Evolutionary conservation across 2,113 vertebrate species (phyloP), one percentile per base, ranked within the genome.

Genomic region (Clarias magur): DNA sequence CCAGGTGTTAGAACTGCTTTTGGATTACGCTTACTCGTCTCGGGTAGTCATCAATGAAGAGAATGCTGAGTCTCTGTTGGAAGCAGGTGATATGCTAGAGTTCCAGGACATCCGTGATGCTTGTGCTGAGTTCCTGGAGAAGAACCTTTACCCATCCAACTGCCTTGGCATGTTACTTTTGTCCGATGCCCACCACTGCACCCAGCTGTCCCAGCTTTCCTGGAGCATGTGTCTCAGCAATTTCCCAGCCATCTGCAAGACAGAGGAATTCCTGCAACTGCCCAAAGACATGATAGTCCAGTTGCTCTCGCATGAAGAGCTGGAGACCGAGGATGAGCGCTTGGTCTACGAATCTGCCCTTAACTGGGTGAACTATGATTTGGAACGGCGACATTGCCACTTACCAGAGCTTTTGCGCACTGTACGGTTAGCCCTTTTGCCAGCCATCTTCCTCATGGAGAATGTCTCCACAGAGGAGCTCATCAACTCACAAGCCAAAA

Each of bases 101-200:
- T 97, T 97, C 90, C 96, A 96, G 89, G 96, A 97, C 91, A 96
- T 96, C 90, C 94, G 96, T 1, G 96, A 97, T 34, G 96, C 96
- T 62, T 96, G 95, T 0, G 96, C 96, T 0, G 96, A 96, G 87
- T 97, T 97, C 86, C 91, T 96, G 13, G 96, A 96, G 91, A 95
- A 94, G 86, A 96, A 96, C 92, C 95, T 97, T 63, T 93, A 96
- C 82, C 95, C 95, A 1, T 92, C 94, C 83, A 97, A 97, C 91
- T 97, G 96, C 87, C 94, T 97, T 17, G 96, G 95, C 85, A 96
- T 96, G 95, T 92, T 97, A 90, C 70, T 96, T 85, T 92, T 97
- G 70, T 96, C 96, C 0, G 96, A 97, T 25, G 95, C 96, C 75
- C 96, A 96, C 90, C 95, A 94, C 91, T 97, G 96, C 85, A 94